phyloP scores from a whole-genome alignment of 2,888 invertebrate genomes.

The Dysmachus trigonus region DNA sequence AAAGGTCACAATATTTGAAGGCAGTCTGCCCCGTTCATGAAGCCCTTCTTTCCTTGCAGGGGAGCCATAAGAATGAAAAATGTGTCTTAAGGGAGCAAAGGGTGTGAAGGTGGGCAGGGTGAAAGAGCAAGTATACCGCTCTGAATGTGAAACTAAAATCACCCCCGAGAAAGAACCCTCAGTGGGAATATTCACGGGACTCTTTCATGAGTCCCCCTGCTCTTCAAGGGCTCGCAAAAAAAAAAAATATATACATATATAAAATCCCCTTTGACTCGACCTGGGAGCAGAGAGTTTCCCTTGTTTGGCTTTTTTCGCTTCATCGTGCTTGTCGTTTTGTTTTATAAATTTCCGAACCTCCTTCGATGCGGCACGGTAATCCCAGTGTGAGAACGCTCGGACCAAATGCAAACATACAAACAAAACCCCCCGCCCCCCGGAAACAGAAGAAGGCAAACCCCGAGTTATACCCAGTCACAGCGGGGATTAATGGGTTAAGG shows the following conservation, averaged over 20 bases:
- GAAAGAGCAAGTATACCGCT: neutral
- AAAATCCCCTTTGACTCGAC: neutral
- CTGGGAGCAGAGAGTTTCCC: neutral
- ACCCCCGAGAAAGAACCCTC: conserved; percentile 10
- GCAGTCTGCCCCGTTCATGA: neutral
- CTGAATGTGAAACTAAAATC: conserved; percentile 12
- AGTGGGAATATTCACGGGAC: neutral
- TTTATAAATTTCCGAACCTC: neutral
- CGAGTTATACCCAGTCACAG: conserved; percentile 5
- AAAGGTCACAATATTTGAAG: neutral
- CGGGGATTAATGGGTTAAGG: conserved; percentile 22
- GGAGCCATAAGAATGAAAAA: conserved; percentile 28
- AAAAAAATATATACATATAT: too few relatives aligned
- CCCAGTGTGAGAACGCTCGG: neutral
- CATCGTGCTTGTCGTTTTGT: neutral
- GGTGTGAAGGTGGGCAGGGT: neutral
- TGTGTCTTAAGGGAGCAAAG: conserved; percentile 27
- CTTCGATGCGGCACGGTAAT: neutral
- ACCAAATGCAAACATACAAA: neutral
- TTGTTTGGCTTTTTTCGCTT: neutral
- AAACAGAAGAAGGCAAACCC: neutral
- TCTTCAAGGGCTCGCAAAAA: neutral
- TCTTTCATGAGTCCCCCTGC: neutral
- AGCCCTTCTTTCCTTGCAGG: neutral
- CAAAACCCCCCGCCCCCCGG: neutral